phyloP scores from a whole-genome alignment of 2,113 vertebrate species.

The Melanerpes aurifrons region DNA sequence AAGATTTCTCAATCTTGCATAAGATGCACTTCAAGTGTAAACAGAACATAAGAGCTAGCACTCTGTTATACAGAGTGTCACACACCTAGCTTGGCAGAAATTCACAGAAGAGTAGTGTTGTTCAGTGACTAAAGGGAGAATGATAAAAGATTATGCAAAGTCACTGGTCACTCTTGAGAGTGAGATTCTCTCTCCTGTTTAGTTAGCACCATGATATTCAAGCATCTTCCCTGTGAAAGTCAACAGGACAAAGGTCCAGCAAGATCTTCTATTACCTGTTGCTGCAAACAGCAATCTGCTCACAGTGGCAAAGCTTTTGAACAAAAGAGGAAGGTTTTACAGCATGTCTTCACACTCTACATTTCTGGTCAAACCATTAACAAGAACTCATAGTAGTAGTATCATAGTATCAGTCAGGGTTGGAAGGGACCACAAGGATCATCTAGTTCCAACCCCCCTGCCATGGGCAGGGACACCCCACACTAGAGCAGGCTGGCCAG shows the following conservation, averaged over 20 bases:
- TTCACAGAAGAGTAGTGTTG: background rate
- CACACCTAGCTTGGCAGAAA: background rate
- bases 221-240: background rate
- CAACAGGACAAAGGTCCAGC: background rate
- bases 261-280: background rate
- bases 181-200: background rate
- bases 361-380: background rate
- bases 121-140: background rate
- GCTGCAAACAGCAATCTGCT: background rate
- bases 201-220: background rate
- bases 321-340: background rate
- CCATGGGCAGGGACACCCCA: too few species aligned
- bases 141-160: background rate
- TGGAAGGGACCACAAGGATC: too few species aligned
- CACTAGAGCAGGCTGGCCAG: too few species aligned
- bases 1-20: background rate
- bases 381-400: background rate
- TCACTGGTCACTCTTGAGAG: background rate
- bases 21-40: background rate
- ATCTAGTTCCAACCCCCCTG: too few species aligned
- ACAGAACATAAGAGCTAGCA: background rate
- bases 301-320: background rate
- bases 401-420: too few species aligned
- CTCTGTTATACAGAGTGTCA: background rate
- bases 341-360: background rate